Evolutionary conservation across 2,797 vertebrate species (phyloP), one percentile per base, ranked within the genome.

Genomic region (Rhodeus uyekii): DNA sequence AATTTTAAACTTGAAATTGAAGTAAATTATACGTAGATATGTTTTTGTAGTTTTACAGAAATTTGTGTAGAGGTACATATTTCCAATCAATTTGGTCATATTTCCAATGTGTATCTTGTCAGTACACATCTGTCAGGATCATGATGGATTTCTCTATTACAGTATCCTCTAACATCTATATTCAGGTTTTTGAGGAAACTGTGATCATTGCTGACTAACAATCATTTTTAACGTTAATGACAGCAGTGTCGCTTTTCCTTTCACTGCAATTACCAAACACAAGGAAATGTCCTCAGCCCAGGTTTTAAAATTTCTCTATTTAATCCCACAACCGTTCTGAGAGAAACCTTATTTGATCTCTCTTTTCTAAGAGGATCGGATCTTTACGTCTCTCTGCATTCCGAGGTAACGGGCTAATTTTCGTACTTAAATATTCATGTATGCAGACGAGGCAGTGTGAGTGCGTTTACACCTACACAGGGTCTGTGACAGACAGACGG

Each of bases 351-450:
- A 73, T 85, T 76, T 65, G 81, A 76, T 80, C 78, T 85, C 74
- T 69, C 42, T 36, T 83, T 53, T 60, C 53, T 75, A 67, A 83
- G 77, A 68, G 78, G 55, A 74, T 75, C 50, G 18, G 63, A 81
- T 81, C 46, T 83, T 76, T 72, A 76, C 83, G 78, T 87, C 83
- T 86, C 87, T 86, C 22, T 80, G 38, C 71, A 79, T 89, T 87
- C 82, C 19, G 77, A 81, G 82, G 82, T 82, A 90, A 89, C 83
- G 5, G 60, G 78, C 72, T 89, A 79, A 91, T 89, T 87, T 86
- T 83, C 71, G 58, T 80, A 29, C 85, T 91, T 83, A 91, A 90
- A 92, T 91, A 93, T 92, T 93, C 90, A 92, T 92, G 84, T 90
- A 91, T 91, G 90, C 88, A 83, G 79, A 84, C 34, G 19, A 82